A percentile compares a stretch with the other conserved stretches of the same genome.
Evolutionary conservation across 1,140 invertebrate genomes (phyloP).

Genomic region (Heliothis virescens): DNA sequence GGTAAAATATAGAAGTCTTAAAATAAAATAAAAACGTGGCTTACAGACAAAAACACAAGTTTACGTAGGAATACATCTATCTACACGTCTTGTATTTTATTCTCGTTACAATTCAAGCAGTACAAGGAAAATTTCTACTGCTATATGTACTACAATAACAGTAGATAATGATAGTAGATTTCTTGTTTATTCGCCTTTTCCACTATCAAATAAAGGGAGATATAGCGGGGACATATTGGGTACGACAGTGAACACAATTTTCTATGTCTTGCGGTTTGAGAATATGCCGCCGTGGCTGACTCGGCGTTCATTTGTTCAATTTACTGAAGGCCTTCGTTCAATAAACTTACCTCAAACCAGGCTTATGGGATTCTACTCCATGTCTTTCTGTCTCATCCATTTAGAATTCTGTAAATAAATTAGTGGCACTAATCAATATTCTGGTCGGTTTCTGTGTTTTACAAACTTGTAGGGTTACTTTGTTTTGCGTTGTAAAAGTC

Average conservation of each 20-base stretch:
- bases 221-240: not conserved
- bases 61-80: too few relatives aligned
- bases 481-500: constrained; percentile 6
- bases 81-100: not conserved
- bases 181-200: constrained; percentile 4
- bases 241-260: constrained; percentile 1
- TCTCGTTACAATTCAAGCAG: not conserved
- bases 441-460: constrained; percentile 4
- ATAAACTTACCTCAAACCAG: constrained; percentile 50
- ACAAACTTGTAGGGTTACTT: constrained; percentile 23
- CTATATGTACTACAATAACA: constrained; percentile 9
- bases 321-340: constrained; percentile 50
- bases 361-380: constrained; percentile 46
- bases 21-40: too few relatives aligned
- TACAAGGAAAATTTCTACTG: constrained; percentile 31
- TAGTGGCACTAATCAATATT: constrained; percentile 38
- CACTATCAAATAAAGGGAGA: constrained; percentile 7
- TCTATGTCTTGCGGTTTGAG: constrained; percentile 35
- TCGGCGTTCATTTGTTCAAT: constrained; percentile 55
- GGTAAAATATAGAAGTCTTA: too few relatives aligned
- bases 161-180: constrained; percentile 21
- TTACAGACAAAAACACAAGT: too few relatives aligned
- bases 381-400: constrained; percentile 33
- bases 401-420: constrained; percentile 41
- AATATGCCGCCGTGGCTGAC: constrained; percentile 52